Percentiles rank a stretch among this genome's conserved stretches.
These are phyloP conservation scores for Prinia subflava DNA, from an alignment of 2,113 vertebrate genomes.

Conservation along the genomic window DNA sequence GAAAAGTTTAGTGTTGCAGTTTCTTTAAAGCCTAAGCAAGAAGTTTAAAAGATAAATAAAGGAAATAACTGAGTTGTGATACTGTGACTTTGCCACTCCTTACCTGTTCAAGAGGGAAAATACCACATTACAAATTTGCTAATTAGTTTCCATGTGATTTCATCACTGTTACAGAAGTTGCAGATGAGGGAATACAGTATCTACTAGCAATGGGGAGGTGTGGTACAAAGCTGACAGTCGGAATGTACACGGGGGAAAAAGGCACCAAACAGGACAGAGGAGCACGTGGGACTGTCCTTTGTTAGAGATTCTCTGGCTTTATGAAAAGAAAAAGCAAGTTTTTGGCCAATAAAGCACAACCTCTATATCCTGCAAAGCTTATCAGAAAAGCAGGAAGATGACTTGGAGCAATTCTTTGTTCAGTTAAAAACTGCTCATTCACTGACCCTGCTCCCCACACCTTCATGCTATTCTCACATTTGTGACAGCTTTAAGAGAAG, in stretches of 20 bases:
- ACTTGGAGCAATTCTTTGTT: not conserved
- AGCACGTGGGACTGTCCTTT: not conserved
- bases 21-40: not conserved
- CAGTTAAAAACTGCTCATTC: not conserved
- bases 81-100: not conserved
- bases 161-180: not conserved
- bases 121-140: not conserved
- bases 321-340: not conserved
- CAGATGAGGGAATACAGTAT: not conserved
- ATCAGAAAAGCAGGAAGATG: not conserved
- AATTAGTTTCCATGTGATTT: not conserved
- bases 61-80: not conserved
- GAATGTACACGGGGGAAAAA: accelerated
- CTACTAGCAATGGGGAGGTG: not conserved
- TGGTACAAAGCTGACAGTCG: not conserved
- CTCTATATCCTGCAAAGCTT: not conserved
- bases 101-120: not conserved
- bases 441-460: not conserved
- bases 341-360: not conserved
- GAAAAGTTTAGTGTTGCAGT: not conserved
- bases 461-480: not conserved
- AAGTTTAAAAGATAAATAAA: not conserved
- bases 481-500: not conserved
- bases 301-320: not conserved
- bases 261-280: not conserved